Evolutionary conservation across 1,140 invertebrate genomes (phyloP).

Genomic region (Formica selysi): DNA sequence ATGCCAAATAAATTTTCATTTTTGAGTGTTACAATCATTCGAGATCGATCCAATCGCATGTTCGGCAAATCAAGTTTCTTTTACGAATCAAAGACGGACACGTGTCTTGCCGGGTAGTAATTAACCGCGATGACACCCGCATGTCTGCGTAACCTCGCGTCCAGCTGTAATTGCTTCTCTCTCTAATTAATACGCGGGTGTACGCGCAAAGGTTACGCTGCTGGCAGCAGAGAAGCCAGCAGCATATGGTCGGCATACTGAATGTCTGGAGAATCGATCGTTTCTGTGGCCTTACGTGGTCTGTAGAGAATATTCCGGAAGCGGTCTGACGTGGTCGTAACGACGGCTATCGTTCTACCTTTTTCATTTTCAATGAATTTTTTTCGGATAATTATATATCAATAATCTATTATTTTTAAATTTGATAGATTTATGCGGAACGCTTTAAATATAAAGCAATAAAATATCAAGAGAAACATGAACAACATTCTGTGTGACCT

Average conservation of each 20-base stretch:
- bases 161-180: constrained; percentile 36
- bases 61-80: not conserved
- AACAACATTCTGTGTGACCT: not conserved
- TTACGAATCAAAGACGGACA: constrained; percentile 18
- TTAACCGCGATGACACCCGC: constrained; percentile 35
- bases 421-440: not conserved
- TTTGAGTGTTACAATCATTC: not conserved
- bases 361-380: not conserved
- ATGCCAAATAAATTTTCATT: not conserved
- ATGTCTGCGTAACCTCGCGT: constrained; percentile 35
- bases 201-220: constrained; percentile 41
- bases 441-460: not conserved
- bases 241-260: constrained; percentile 16
- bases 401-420: not conserved
- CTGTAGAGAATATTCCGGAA: constrained; percentile 6
- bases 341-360: not conserved
- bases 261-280: constrained; percentile 37
- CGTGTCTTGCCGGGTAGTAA: constrained; percentile 31
- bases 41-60: not conserved
- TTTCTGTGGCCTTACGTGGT: not conserved
- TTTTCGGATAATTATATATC: not conserved
- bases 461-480: not conserved
- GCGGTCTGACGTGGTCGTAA: not conserved
- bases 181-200: constrained; percentile 44
- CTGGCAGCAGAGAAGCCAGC: not conserved